Base-by-base conservation (phyloP, 2,113 vertebrate species). In the Phocoena phocoena region DNA sequence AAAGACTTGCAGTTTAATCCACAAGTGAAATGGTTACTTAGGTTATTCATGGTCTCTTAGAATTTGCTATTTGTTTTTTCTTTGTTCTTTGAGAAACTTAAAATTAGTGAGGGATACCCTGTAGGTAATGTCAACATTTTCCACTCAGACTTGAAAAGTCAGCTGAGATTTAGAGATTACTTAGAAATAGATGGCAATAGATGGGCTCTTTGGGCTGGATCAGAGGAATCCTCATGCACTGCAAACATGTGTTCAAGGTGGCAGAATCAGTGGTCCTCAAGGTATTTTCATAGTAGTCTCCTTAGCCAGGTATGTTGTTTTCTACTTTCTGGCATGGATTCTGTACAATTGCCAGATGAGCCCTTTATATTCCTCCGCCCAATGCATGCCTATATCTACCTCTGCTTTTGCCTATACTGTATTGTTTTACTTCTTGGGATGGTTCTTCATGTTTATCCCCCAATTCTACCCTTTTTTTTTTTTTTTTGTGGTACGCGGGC, bases 61-160 rank as follows among this genome's bases (percentile, higher is more conserved):
- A 91, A 85, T 86, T 88, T 82, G 25, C 17, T 36, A 26, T 84
- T 86, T 82, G 33, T 58, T 84, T 94, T 96, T 63, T 44, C 67
- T 92, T 93, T 93, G 18, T 84, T 97, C 58, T 96, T 92, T 80
- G 58, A 95, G 67, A 95, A 95, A 85, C 67, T 95, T 70, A 83
- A 38, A 93, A 96, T 94, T 60, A 94, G 67, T 50, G 67, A 97
- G 65, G 41, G 28, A 62, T 23, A 92, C 63, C 38, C 33, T 96
- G 20, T 74, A 74, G 84, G 65, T 84, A 87, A 73, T 50, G 38
- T 21, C 88, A 92, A 25, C 36, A 90, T 95, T 94, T 95, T 94
- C 44, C 21, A 87, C 14, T 81, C 17, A 55, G 65, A 94, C 26
- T 67, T 60, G 53, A 95, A 84, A 84, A 83, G 77, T 93, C 80